phyloP scores from a whole-genome alignment of 2,797 vertebrate genomes.

The Arremon brunneinucha region DNA sequence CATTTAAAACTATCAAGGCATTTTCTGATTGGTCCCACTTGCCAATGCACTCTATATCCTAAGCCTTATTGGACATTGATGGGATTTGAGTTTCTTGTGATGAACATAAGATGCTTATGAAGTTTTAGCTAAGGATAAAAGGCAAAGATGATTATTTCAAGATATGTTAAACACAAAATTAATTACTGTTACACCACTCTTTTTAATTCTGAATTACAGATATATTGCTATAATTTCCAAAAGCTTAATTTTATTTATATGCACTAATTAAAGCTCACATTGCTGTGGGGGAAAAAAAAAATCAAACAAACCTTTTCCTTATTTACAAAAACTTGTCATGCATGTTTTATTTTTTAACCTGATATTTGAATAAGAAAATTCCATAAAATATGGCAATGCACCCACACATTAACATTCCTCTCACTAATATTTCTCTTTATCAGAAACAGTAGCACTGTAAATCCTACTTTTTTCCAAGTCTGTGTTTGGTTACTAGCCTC shows the following conservation, averaged over 20 bases:
- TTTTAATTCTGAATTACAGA: not conserved
- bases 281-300: not conserved
- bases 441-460: not conserved
- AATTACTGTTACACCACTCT: not conserved
- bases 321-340: not conserved
- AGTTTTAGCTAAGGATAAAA: not conserved
- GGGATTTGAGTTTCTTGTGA: not conserved
- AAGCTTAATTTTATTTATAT: not conserved
- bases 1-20: not conserved
- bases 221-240: not conserved
- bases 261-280: not conserved
- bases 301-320: not conserved
- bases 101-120: not conserved
- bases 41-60: not conserved
- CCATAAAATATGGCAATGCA: not conserved
- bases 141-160: not conserved
- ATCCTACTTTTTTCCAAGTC: not conserved
- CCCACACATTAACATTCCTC: rapidly evolving
- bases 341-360: not conserved
- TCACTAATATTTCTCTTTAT: not conserved
- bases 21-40: not conserved
- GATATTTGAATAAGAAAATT: not conserved
- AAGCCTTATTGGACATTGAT: not conserved
- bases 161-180: not conserved
- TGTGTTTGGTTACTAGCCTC: not conserved